phyloP scores from a whole-genome alignment of 2,113 vertebrate genomes.

The Puma concolor region DNA sequence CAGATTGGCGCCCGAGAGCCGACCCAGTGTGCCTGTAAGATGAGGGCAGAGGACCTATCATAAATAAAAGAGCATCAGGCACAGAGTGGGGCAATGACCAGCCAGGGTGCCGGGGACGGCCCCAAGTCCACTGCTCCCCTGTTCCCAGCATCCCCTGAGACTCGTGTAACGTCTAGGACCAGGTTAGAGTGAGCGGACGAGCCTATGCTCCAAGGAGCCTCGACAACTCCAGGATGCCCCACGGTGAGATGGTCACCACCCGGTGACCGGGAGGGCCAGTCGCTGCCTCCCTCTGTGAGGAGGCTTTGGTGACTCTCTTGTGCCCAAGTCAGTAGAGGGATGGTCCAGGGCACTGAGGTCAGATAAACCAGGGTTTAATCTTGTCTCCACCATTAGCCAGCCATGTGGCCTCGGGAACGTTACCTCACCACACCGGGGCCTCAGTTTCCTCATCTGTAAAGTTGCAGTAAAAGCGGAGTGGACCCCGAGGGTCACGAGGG shows the following conservation, averaged over 20 bases:
- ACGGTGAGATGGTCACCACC: accelerated
- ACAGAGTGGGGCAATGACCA: not conserved
- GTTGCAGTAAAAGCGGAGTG: not conserved
- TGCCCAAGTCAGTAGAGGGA: not conserved
- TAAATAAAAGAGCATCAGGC: not conserved
- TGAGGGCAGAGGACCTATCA: too few species aligned
- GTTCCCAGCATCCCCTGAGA: too few species aligned
- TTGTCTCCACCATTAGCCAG: not conserved
- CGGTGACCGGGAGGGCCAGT: not conserved
- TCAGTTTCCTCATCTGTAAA: not conserved
- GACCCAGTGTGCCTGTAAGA: not conserved
- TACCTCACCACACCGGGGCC: not conserved
- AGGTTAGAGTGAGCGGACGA: not conserved
- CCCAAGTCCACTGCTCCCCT: not conserved
- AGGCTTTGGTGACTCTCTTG: not conserved
- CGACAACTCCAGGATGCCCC: not conserved
- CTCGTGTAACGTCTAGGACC: not conserved
- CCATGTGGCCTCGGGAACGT: too few species aligned
- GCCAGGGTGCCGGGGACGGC: not conserved
- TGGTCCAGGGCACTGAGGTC: too few species aligned
- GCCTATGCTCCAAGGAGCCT: not conserved
- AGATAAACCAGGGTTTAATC: not conserved
- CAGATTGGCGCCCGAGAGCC: not conserved
- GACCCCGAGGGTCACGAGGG: not conserved
- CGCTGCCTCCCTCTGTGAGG: too few species aligned